Base-by-base conservation (phyloP, 2,888 invertebrate genomes). In the Acronicta leporina region DNA sequence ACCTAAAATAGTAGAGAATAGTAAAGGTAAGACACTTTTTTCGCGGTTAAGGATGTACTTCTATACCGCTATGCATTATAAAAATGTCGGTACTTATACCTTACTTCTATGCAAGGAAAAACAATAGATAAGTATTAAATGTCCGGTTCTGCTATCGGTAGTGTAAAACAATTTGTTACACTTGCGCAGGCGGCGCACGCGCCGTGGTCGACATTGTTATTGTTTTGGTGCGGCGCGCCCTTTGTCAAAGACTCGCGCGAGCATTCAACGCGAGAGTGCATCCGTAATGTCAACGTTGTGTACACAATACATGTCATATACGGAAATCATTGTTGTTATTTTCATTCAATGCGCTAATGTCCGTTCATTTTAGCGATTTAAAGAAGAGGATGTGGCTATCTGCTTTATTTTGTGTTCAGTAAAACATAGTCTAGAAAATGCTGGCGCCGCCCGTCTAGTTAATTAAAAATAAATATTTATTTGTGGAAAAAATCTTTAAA, bases 161-260 rank as follows among this genome's bases (percentile, higher is more conserved):
- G 77, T 83, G 80, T 81, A 78, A 80, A 85, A 83, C 82, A 83
- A 86, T 86, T 87, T 79, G 85, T 83, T 70, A 73, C 79, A 83
- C 83, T 91, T 88, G 84, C 75, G 82, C 83, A 92, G 73, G 80
- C 92, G 38, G 84, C 84, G 89, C 92, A 92, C 92, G 91, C 90
- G 88, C 84, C 67, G 68, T 62, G 70, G 75, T 70, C 77, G 80
- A 80, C 77, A 84, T 87, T 88, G 86, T 90, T 87, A 88, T 90
- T 91, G 89, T 90, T 91, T 90, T 87, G 88, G 89, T 86, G 84
- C 80, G 86, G 74, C 81, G 84, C 83, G 81, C 86, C 83, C 86
- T 89, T 87, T 89, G 89, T 86, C 82, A 87, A 38, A 71, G 66
- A 49, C 27, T 84, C 82, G 80, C 68, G 82, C 79, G 79, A 58